Base-by-base conservation (phyloP, 2,797 vertebrate genomes). In the Botia almorhae region DNA sequence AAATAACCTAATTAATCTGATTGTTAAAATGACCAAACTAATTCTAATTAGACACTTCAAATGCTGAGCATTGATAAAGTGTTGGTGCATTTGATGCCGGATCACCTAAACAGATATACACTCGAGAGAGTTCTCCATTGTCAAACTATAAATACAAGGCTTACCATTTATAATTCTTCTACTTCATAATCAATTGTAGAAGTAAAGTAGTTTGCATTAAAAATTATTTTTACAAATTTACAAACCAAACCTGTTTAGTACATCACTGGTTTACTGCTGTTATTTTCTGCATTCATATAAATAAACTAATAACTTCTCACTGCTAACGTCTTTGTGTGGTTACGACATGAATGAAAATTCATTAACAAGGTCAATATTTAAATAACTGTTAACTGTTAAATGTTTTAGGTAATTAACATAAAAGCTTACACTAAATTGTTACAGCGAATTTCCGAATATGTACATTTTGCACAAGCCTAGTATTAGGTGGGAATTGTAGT, bases 31-130 rank as follows among this genome's bases (percentile, higher is more conserved):
- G 12, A 33, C 10, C 60, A 14, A 61, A 61, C 61, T 64, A 36
- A 69, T 58, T 26, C 84, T 73, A 89, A 89, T 94, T 93, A 94
- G 91, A 94, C 93, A 94, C 92, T 91, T 89, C 2, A 14, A 90
- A 93, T 88, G 92, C 93, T 92, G 71, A 3, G 93, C 93, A 92
- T 93, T 88, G 86, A 85, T 76, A 84, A 89, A 93, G 92, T 94
- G 92, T 92, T 91, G 87, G 87, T 56, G 91, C 92, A 93, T 94
- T 92, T 91, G 3, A 94, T 94, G 92, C 93, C 83, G 51, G 21
- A 82, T 1, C 69, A 82, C 19, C 2, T 46, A 29, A 46, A 69
- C 17, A 23, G 64, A 61, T 55, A 68, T 26, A 53, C 29, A 68
- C 33, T 46, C 43, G 16, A 60, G 3, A 23, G 63, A 16, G 14